phyloP scores from a whole-genome alignment of 2,888 invertebrate genomes.

The Amphipoea lucens region DNA sequence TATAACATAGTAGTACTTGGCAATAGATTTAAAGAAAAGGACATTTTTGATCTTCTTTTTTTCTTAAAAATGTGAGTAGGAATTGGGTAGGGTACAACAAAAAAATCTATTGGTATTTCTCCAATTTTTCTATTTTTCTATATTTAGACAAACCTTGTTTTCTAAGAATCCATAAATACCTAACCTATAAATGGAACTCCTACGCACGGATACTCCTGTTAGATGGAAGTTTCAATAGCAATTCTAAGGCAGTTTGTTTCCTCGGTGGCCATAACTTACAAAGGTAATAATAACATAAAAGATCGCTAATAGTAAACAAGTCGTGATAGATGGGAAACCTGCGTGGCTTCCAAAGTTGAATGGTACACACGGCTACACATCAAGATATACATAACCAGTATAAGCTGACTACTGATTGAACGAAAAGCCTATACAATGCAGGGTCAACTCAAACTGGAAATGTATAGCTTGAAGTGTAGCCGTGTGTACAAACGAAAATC shows the following conservation, averaged over 20 bases:
- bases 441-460: too few relatives aligned
- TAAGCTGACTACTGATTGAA: too few relatives aligned
- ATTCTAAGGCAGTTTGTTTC: constrained; percentile 20
- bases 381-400: too few relatives aligned
- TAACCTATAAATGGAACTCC: not conserved
- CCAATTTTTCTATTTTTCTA: not conserved
- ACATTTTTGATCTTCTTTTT: not conserved
- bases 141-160: constrained; percentile 1
- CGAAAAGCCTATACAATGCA: too few relatives aligned
- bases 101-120: not conserved
- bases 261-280: constrained; percentile 33
- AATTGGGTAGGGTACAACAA: not conserved
- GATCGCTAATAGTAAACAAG: constrained; percentile 51
- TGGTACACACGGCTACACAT: not conserved
- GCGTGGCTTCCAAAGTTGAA: constrained; percentile 10
- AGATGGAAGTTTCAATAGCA: constrained; percentile 17
- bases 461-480: too few relatives aligned
- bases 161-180: not conserved
- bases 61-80: not conserved
- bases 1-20: too few relatives aligned
- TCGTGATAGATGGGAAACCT: constrained; percentile 40
- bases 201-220: not conserved
- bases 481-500: constrained; percentile 16
- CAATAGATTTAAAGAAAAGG: not conserved
- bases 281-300: constrained; percentile 40